phyloP scores from a whole-genome alignment of 2,113 vertebrate genomes.

The Corydoras maculifer region DNA sequence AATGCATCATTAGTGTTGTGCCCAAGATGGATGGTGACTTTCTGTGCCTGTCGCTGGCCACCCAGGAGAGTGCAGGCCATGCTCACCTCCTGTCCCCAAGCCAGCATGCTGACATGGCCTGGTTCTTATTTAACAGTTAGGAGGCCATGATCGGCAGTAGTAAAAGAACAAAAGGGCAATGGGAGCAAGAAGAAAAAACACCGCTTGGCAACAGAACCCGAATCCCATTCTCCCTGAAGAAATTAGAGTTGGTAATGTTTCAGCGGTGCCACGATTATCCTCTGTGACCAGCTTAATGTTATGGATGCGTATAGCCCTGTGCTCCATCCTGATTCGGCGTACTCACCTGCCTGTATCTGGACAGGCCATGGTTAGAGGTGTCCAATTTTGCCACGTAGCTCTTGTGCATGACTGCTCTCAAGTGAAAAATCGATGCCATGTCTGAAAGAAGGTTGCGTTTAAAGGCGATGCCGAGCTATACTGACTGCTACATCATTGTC shows the following conservation, averaged over 20 bases:
- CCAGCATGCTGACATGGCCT: slow-evolving; percentile 65
- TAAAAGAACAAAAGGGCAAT: slow-evolving; percentile 24
- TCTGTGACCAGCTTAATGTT: slow-evolving; percentile 68
- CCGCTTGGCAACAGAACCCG: slow-evolving; percentile 63
- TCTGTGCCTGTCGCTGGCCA: slow-evolving; percentile 61
- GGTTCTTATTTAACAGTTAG: slow-evolving; percentile 76
- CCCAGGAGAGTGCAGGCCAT: slow-evolving; percentile 48
- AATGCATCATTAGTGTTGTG: slow-evolving; percentile 65
- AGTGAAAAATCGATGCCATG: slow-evolving; percentile 63
- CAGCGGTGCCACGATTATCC: slow-evolving; percentile 63
- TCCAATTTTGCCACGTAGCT: slow-evolving; percentile 59
- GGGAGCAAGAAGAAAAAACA: slow-evolving; percentile 37
- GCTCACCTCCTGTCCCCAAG: slow-evolving; percentile 58
- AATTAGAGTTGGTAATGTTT: slow-evolving; percentile 74
- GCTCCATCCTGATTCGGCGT: slow-evolving; percentile 52
- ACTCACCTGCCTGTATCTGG: slow-evolving; percentile 51
- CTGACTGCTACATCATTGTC: slow-evolving; percentile 74
- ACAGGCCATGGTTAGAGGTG: slow-evolving; percentile 52
- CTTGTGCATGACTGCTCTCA: slow-evolving; percentile 59
- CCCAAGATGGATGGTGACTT: slow-evolving; percentile 71
- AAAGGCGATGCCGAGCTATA: slow-evolving; percentile 54
- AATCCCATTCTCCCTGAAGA: slow-evolving; percentile 73
- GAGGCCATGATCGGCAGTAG: slow-evolving; percentile 59
- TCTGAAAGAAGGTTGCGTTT: slow-evolving; percentile 71
- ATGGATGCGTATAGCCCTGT: slow-evolving; percentile 52